A percentile compares a stretch with the other conserved stretches of the same genome.
These are phyloP conservation scores for Archips xylosteana DNA, from an alignment of 2,888 invertebrate genomes.

Conservation along the genomic window DNA sequence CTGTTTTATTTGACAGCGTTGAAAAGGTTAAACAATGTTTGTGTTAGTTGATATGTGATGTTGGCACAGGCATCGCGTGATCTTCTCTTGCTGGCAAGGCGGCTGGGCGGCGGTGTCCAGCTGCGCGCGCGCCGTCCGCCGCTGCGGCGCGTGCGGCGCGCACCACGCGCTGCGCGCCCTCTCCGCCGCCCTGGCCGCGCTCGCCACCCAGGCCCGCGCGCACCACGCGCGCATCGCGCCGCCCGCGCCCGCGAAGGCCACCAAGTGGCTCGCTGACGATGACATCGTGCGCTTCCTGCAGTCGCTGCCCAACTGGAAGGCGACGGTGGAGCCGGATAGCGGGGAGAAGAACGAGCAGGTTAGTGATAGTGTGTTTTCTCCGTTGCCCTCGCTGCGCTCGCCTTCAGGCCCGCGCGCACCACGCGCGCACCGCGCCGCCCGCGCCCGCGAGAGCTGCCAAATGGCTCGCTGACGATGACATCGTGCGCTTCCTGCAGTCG, in stretches of 20 bases:
- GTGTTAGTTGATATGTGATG: no score
- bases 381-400: no score
- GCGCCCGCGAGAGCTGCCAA: slow-evolving; percentile 48
- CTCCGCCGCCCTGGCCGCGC: slow-evolving; percentile 52
- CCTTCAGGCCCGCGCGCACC: slow-evolving; percentile 48
- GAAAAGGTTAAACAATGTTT: no score
- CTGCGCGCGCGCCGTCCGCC: slow-evolving; percentile 55
- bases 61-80: slow-evolving; percentile 69
- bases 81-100: slow-evolving; percentile 63
- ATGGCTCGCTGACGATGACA: background rate
- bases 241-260: slow-evolving; percentile 54
- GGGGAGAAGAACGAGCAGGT: background rate
- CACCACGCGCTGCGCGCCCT: slow-evolving; percentile 55
- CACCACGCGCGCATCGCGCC: slow-evolving; percentile 52
- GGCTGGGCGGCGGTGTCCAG: slow-evolving; percentile 55
- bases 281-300: slow-evolving; percentile 97
- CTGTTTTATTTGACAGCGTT: no score
- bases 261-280: slow-evolving; percentile 94
- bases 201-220: slow-evolving; percentile 56
- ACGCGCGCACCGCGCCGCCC: slow-evolving; percentile 50
- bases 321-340: slow-evolving; percentile 48
- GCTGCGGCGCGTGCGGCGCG: slow-evolving; percentile 58
- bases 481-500: slow-evolving; percentile 87
- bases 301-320: slow-evolving; percentile 81
- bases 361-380: background rate